Evolutionary conservation across 2,797 vertebrate genomes (phyloP), one percentile per base, ranked within the genome.

Genomic region (Parotocinclus haroldoi): DNA sequence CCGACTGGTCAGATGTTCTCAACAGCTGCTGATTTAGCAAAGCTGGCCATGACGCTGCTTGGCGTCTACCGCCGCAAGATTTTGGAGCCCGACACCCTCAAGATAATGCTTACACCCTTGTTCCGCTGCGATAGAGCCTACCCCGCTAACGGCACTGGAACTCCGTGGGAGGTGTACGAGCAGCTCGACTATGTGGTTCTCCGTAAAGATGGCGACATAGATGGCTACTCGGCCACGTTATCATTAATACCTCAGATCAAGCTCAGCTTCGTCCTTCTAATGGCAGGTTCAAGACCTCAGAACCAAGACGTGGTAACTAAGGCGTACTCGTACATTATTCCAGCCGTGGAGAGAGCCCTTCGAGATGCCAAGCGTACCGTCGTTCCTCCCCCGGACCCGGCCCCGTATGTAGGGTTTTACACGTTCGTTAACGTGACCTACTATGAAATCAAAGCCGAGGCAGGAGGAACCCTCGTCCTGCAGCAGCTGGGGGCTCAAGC

Each of bases 1-100:
- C 97, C 95, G 0, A 96, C 95, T 0, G 96, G 96, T 9, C 97
- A 98, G 85, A 99, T 98, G 96, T 97, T 92, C 77, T 98, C 95
- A 65, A 97, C 96, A 0, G 82, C 94, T 0, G 93, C 94, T 0
- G 96, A 99, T 82, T 77, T 99, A 68, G 96, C 95, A 74, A 98
- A 95, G 82, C 83, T 98, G 19, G 92, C 93, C 12, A 91, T 93
- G 93, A 87, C 89, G 76, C 88, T 98, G 37, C 56, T 98, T 72
- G 94, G 94, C 0, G 82, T 92, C 0, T 94, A 92, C 63, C 91
- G 92, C 78, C 91, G 83, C 16, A 85, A 89, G 65, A 81, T 98
- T 18, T 86, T 98, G 27, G 88, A 91, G 66, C 90, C 94, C 0
- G 94, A 98, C 68, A 93, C 92, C 0, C 59, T 96, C 59, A 96